These are phyloP conservation scores for Lampropteryx suffumata DNA, from an alignment of 2,888 invertebrate species.

Conservation along the genomic window DNA sequence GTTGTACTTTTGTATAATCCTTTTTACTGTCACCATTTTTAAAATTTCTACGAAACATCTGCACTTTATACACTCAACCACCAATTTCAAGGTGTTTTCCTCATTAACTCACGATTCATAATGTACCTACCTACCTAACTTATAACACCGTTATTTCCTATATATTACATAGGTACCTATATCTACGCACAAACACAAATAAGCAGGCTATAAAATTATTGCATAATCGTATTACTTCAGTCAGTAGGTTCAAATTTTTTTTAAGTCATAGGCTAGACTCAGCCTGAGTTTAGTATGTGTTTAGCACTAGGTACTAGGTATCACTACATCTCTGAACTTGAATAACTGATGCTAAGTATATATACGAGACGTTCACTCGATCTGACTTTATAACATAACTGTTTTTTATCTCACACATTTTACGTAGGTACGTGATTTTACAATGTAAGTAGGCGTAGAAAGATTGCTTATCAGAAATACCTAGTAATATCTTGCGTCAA, in stretches of 20 bases:
- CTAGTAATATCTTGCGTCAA: not conserved
- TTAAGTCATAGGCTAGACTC: too few relatives aligned
- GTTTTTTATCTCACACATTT: not conserved
- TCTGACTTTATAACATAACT: constrained; percentile 1
- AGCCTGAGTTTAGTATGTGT: too few relatives aligned
- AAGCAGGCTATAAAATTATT: too few relatives aligned
- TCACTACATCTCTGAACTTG: too few relatives aligned
- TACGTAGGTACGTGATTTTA: not conserved
- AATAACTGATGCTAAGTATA: too few relatives aligned
- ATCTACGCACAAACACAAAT: too few relatives aligned
- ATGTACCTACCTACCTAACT: too few relatives aligned
- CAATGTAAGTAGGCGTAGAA: not conserved
- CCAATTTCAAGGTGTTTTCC: constrained; percentile 33
- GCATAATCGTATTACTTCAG: too few relatives aligned
- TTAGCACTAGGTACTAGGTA: too few relatives aligned
- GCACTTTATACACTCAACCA: constrained; percentile 25
- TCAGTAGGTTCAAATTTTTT: too few relatives aligned
- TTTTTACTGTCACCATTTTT: constrained; percentile 48
- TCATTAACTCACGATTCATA: not conserved
- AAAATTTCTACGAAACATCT: constrained; percentile 65
- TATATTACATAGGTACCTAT: too few relatives aligned
- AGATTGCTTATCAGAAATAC: constrained; percentile 3
- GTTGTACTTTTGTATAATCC: constrained; percentile 54
- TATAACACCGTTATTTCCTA: too few relatives aligned
- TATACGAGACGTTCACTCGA: not conserved